phyloP scores from a whole-genome alignment of 2,888 invertebrate species.

The Hybos culiciformis region DNA sequence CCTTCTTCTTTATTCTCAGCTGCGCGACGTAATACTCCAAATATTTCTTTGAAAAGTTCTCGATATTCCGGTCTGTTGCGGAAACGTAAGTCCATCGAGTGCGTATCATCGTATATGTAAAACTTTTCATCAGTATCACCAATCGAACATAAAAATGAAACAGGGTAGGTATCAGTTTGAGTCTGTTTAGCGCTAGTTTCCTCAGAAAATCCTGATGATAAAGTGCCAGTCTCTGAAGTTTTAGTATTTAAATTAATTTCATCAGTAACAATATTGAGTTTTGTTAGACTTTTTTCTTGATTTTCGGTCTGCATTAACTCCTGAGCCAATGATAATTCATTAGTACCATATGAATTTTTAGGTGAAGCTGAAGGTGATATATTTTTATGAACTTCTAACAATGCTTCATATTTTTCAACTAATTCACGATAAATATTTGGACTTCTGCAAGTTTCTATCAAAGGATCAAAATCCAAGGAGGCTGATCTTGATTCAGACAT shows the following conservation, averaged over 20 bases:
- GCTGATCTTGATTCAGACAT: too few species aligned
- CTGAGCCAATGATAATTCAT: constrained; percentile 36
- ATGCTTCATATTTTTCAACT: constrained; percentile 74
- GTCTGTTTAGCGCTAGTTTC: constrained; percentile 73
- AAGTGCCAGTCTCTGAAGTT: constrained; percentile 74
- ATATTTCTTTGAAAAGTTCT: constrained; percentile 70
- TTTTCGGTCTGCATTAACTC: too few species aligned
- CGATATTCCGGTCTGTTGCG: constrained; percentile 69
- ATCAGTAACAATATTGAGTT: constrained; percentile 37
- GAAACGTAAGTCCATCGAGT: constrained; percentile 68
- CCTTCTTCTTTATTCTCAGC: constrained; percentile 72
- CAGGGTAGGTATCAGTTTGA: constrained; percentile 65
- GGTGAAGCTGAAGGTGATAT: constrained; percentile 34
- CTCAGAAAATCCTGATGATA: constrained; percentile 71
- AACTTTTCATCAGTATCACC: constrained; percentile 75
- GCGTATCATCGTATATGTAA: constrained; percentile 70
- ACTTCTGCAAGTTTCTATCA: constrained; percentile 20
- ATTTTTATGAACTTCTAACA: constrained; percentile 60
- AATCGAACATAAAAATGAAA: constrained; percentile 72
- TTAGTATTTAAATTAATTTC: too few species aligned
- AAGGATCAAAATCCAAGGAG: neutral
- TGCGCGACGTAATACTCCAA: constrained; percentile 67
- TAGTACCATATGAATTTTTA: constrained; percentile 10
- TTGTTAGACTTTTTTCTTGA: constrained; percentile 38
- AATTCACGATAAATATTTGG: constrained; percentile 62